A percentile compares a stretch with the other conserved stretches of the same genome.
Conservation (phyloP, 2,888 invertebrate species). For the Tetramorium bicarinatum region DNA sequence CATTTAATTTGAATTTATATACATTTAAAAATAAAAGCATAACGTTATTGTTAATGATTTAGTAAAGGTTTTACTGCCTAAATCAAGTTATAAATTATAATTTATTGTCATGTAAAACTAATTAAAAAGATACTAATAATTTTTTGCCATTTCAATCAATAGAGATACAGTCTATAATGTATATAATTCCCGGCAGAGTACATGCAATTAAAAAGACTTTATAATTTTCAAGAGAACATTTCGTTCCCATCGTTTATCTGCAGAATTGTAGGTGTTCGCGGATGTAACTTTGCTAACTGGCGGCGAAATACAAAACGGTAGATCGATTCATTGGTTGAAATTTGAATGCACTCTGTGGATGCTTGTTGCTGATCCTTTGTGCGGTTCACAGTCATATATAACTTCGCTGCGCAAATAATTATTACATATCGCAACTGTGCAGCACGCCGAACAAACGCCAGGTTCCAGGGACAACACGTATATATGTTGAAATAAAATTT, state of each 20-base stretch:
- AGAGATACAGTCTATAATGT: background rate
- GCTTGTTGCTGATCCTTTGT: constrained; percentile 61
- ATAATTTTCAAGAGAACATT: constrained; percentile 15
- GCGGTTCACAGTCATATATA: constrained; percentile 30
- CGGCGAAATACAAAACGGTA: constrained; percentile 40
- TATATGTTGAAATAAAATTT: constrained; percentile 25
- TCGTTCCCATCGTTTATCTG: constrained; percentile 19
- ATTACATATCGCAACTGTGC: constrained; percentile 42
- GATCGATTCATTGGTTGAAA: constrained; percentile 63
- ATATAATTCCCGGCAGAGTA: background rate
- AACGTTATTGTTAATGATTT: background rate
- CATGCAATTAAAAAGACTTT: constrained; percentile 4
- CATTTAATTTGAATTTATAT: constrained; percentile 1
- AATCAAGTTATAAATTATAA: constrained; percentile 1
- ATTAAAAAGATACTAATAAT: background rate
- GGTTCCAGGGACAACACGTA: background rate
- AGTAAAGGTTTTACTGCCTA: background rate
- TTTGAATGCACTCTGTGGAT: constrained; percentile 51
- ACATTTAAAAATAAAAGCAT: background rate
- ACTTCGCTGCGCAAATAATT: constrained; percentile 48
- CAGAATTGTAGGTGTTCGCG: background rate
- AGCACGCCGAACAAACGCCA: background rate
- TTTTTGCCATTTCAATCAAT: background rate
- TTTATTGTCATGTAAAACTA: background rate
- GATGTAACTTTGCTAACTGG: constrained; percentile 35